Evolutionary conservation across 2,113 vertebrate genomes (phyloP).

Genomic region (Heliornis fulica): DNA sequence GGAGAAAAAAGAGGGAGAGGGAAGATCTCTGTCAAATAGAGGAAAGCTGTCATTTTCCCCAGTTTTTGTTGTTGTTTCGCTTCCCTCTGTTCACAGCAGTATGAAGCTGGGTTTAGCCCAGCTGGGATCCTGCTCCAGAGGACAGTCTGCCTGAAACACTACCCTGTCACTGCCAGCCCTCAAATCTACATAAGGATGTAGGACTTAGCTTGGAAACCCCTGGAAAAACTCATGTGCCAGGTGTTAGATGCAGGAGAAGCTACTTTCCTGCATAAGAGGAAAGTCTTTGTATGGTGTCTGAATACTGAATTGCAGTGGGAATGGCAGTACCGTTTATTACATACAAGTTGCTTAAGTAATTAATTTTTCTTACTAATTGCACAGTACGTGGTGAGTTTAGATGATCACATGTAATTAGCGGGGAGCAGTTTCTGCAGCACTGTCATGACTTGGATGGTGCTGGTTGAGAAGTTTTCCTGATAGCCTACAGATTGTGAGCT

Average conservation of each 20-base stretch:
- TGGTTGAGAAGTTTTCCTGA: background rate
- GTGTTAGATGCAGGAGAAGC: background rate
- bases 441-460: background rate
- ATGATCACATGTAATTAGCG: background rate
- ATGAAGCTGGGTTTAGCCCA: background rate
- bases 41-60: slow-evolving; percentile 33
- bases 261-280: background rate
- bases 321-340: background rate
- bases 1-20: background rate
- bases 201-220: background rate
- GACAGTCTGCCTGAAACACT: background rate
- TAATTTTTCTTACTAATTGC: slow-evolving; percentile 23
- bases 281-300: background rate
- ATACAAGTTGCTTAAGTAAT: background rate
- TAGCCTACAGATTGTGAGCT: background rate
- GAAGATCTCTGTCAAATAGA: slow-evolving; percentile 21
- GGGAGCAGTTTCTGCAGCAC: background rate
- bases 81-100: background rate
- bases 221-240: background rate
- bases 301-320: background rate
- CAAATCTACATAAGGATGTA: background rate
- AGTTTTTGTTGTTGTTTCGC: background rate
- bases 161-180: background rate
- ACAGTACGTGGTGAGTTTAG: background rate
- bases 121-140: background rate